phyloP scores from a whole-genome alignment of 2,888 invertebrate genomes.

The Azorinus chamasolen region DNA sequence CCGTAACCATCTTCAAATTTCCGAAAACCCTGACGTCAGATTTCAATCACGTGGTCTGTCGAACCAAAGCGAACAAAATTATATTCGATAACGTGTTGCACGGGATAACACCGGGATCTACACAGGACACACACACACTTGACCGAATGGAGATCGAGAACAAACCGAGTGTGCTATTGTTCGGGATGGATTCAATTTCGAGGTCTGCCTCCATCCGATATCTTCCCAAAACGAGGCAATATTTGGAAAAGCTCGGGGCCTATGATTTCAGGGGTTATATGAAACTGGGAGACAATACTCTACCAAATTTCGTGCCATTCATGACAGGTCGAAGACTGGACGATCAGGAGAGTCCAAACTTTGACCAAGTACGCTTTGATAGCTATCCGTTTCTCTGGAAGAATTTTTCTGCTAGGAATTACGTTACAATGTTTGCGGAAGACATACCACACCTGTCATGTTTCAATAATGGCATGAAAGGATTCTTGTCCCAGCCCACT shows the following conservation, averaged over 20 bases:
- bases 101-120: background rate
- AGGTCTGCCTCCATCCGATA: background rate
- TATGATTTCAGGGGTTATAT: background rate
- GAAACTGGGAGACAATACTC: background rate
- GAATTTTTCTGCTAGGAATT: slow-evolving; percentile 29
- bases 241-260: background rate
- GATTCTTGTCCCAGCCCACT: slow-evolving; percentile 33
- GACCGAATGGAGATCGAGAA: background rate
- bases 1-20: slow-evolving; percentile 1
- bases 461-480: slow-evolving; percentile 33
- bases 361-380: slow-evolving; percentile 14
- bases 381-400: slow-evolving; percentile 49
- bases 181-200: background rate
- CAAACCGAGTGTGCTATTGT: background rate
- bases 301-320: slow-evolving; percentile 22
- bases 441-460: slow-evolving; percentile 26
- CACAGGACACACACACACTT: background rate
- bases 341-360: background rate
- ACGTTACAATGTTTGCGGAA: slow-evolving; percentile 46
- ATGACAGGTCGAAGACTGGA: slow-evolving; percentile 12
- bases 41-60: slow-evolving; percentile 28
- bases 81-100: slow-evolving; percentile 8
- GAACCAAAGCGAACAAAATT: background rate
- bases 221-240: background rate
- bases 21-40: slow-evolving; percentile 34